Base-by-base conservation (phyloP, 2,797 vertebrate genomes). In the Phoebastria nigripes region DNA sequence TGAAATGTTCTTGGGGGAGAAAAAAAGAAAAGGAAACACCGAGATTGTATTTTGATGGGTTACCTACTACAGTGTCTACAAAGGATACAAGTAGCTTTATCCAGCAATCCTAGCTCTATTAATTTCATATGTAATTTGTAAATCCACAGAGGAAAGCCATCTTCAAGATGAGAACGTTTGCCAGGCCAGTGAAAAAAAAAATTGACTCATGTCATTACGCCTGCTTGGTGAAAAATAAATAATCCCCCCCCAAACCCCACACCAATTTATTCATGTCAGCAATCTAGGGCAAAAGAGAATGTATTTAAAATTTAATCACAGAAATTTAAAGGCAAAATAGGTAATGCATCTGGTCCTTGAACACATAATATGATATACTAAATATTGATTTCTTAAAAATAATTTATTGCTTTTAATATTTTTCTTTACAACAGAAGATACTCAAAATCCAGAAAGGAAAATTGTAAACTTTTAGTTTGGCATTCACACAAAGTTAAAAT, bases 381-480 rank as follows among this genome's bases (percentile, higher is more conserved):
- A 99, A 99, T 99, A 98, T 97, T 98, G 98, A 99, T 99, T 99
- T 98, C 98, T 99, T 98, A 99, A 99, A 99, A 99, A 99, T 99
- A 99, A 99, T 99, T 99, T 99, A 99, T 99, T 99, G 99, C 99
- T 99, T 99, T 98, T 99, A 98, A 98, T 98, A 98, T 98, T 98
- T 98, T 98, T 98, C 97, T 99, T 99, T 99, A 99, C 99, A 99
- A 99, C 99, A 99, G 99, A 99, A 99, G 98, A 98, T 99, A 98
- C 97, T 98, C 98, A 99, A 99, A 99, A 99, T 98, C 98, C 98
- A 98, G 98, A 98, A 99, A 99, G 98, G 98, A 98, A 98, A 99
- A 99, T 97, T 99, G 99, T 99, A 99, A 99, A 99, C 99, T 99
- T 97, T 99, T 98, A 98, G 99, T 99, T 99, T 99, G 99, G 99